Evolutionary conservation across 2,888 invertebrate genomes (phyloP), one percentile per base, ranked within the genome.

Genomic region (Trachelus tabidus): DNA sequence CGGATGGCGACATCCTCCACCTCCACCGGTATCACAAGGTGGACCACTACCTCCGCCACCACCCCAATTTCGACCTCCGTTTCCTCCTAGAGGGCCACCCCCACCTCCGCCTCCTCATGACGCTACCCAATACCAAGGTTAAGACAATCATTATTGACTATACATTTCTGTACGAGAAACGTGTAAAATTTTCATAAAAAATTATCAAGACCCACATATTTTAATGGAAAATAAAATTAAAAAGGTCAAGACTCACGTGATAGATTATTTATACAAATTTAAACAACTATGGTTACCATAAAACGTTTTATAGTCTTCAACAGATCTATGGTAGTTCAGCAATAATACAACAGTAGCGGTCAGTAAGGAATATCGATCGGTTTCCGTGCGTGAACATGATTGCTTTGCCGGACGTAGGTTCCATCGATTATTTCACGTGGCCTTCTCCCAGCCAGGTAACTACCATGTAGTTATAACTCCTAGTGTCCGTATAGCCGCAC

Each of bases 1-100:
- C 0, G 94, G 94, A 34, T 95, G 95, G 95, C 92, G 95, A 79
- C 94, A 94, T 68, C 95, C 95, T 0, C 95, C 95, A 0, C 94
- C 94, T 3, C 93, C 92, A 0, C 91, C 92, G 0, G 92, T 92
- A 79, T 90, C 92, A 30, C 92, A 93, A 35, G 92, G 92, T 80
- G 92, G 93, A 71, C 92, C 93, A 1, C 93, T 94, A 3, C 92
- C 93, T 0, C 94, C 94, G 30, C 95, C 95, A 0, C 94, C 88
- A 23, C 87, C 84, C 68, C 89, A 92, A 80, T 91, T 91, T 75
- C 89, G 93, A 81, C 93, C 93, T 68, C 92, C 94, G 1, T 94
- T 95, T 81, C 95, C 95, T 11, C 95, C 95, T 69, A 93, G 95
- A 83, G 95, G 95, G 68, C 94, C 95, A 0, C 95, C 95, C 0